Evolutionary conservation across 2,797 vertebrate species (phyloP), one percentile per base, ranked within the genome.

Genomic region (Aplochiton taeniatus): DNA sequence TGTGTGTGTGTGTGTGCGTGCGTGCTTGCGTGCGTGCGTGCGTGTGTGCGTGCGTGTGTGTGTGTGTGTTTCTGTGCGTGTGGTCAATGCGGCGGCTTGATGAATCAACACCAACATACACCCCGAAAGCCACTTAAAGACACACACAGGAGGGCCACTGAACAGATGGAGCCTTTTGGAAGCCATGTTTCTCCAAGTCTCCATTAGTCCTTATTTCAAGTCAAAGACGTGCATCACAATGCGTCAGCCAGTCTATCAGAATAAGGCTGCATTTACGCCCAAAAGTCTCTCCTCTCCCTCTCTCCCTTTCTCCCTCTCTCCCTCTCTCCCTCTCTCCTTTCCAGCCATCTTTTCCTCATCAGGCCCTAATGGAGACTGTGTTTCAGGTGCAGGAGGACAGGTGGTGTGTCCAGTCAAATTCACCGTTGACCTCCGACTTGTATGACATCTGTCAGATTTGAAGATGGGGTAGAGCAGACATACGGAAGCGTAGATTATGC

Each of bases 81-180:
- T 57, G 71, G 75, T 65, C 63, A 79, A 76, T 42, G 14, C 13
- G 12, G 14, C 4, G 47, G 14, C 11, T 14, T 41, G 54, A 20
- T 56, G 54, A 56, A 56, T 56, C 54, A 55, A 20, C 53, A 55
- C 20, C 12, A 6, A 31, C 53, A 55, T 19, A 42, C 53, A 56
- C 12, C n/a, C n/a, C 31, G 41, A 56, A 56, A 41, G 31, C 11
- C 13, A n/a, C 20, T 56, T 8, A n/a, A 43, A 42, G 42, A 14
- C 20, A 13, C 60, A 53, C 66, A 80, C 69, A 64, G 60, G 65
- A 75, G 70, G 72, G 74, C 69, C 65, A 60, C 63, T 19, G 66
- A 58, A 51, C 58, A 53, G 58, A 66, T 41, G 60, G 16, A 69
- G 42, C 60, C 1, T 1, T 64, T 69, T 49, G 55, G 31, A 54